These are phyloP conservation scores for Numenius phaeopus DNA, from an alignment of 2,797 vertebrate genomes.

Conservation along the genomic window DNA sequence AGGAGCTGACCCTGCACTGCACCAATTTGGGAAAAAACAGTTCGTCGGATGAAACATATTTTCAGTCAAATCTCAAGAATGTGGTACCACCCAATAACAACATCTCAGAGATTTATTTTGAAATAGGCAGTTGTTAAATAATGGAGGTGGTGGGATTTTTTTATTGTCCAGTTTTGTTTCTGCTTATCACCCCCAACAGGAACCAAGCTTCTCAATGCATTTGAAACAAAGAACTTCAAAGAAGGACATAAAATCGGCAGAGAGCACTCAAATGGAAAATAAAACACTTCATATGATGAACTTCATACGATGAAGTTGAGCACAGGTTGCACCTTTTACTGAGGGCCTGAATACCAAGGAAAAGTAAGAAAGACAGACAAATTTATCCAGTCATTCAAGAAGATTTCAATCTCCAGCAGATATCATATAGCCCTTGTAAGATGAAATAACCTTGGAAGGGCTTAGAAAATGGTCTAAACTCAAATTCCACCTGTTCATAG, in stretches of 20 bases:
- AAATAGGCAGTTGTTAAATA: background rate
- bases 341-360: background rate
- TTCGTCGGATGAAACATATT: background rate
- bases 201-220: background rate
- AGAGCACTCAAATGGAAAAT: background rate
- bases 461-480: background rate
- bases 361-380: background rate
- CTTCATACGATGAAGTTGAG: background rate
- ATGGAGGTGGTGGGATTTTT: background rate
- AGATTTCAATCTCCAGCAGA: background rate
- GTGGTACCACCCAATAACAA: background rate
- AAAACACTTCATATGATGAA: background rate
- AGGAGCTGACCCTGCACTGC: background rate
- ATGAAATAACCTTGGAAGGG: background rate
- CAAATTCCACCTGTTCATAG: background rate
- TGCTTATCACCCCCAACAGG: background rate
- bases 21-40: background rate
- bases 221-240: conserved; percentile 1
- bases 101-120: background rate
- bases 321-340: background rate
- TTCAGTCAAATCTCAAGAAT: background rate
- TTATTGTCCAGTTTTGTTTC: background rate
- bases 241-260: background rate
- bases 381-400: background rate
- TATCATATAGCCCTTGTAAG: background rate